Conservation (phyloP, 2,888 invertebrate genomes). For the Rhagium mordax region DNA sequence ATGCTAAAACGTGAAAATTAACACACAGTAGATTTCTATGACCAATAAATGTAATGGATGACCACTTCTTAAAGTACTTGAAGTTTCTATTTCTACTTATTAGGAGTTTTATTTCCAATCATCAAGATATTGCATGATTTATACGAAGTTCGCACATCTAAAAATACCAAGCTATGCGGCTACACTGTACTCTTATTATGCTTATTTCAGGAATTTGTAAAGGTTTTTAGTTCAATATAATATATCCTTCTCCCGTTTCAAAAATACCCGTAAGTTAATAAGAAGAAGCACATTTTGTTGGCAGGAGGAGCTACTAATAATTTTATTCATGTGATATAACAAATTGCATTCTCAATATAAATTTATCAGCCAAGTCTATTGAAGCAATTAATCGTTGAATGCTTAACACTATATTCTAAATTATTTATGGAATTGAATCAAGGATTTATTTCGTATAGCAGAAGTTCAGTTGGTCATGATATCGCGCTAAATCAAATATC, state of each 20-base stretch:
- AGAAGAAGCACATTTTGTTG: constrained; percentile 19
- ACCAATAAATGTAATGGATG: constrained; percentile 11
- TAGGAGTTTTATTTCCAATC: constrained; percentile 22
- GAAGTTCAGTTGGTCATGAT: too few relatives aligned
- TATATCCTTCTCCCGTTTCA: constrained; percentile 29
- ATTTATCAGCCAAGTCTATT: neutral
- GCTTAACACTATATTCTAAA: too few relatives aligned
- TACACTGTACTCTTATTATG: constrained; percentile 20
- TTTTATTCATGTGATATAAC: constrained; percentile 23
- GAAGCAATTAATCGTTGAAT: neutral
- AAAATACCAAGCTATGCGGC: constrained; percentile 27
- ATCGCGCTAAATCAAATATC: too few relatives aligned
- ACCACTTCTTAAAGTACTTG: constrained; percentile 20
- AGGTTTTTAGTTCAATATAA: constrained; percentile 24
- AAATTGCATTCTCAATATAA: neutral
- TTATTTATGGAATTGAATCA: too few relatives aligned
- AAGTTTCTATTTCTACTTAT: constrained; percentile 38
- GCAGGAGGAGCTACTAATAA: neutral
- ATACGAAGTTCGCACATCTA: constrained; percentile 2
- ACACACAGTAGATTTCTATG: constrained; percentile 26
- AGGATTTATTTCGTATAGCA: too few relatives aligned
- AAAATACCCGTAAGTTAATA: constrained; percentile 7
- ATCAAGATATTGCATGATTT: constrained; percentile 31
- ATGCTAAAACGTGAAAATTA: constrained; percentile 11
- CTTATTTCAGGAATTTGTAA: constrained; percentile 36